Base-by-base conservation (phyloP, 2,888 invertebrate genomes). In the Oscheius sp. region DNA sequence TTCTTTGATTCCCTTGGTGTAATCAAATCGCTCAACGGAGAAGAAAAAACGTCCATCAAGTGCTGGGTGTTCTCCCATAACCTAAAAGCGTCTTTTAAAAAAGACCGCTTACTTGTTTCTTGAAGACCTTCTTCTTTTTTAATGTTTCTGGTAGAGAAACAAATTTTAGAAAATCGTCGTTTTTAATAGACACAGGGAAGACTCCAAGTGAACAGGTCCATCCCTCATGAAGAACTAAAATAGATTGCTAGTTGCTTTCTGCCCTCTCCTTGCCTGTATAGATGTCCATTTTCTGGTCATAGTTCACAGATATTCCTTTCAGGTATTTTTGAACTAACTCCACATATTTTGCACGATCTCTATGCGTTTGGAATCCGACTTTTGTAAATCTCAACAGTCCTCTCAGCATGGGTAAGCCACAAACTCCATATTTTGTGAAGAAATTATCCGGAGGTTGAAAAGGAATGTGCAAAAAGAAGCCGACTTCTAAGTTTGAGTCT, bases 361-460 rank as follows among this genome's bases (percentile, higher is more conserved):
- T 70, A 63, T 86, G 84, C 6, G 85, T 86, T 80, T 86, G 86
- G 75, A 86, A 86, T 39, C 86, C 86, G 57, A 85, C 84, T 92
- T 95, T 92, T 85, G 95, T 95, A 87, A 94, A 88, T 90, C 92
- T 92, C 63, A 95, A 90, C 90, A 95, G 92, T 75, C 95, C 95
- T 88, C 94, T 93, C 31, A 95, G 90, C 66, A 95, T 92, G 89
- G 94, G 94, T 27, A 84, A 74, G 12, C 81, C 85, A 46, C 81
- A 80, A 8, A 78, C 72, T 5, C 78, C 69, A 64, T 82, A 86
- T 39, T 83, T 78, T 15, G 78, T 76, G 74, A 86, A 84, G 83
- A 95, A 92, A 78, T 94, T 93, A 85, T 95, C 95, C 93, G 94
- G 95, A 15, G 94, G 92, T 15, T 94, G 94, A 88, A 95, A 95